These are phyloP conservation scores for Biston stratarius DNA, from an alignment of 2,888 invertebrate species.

Conservation along the genomic window DNA sequence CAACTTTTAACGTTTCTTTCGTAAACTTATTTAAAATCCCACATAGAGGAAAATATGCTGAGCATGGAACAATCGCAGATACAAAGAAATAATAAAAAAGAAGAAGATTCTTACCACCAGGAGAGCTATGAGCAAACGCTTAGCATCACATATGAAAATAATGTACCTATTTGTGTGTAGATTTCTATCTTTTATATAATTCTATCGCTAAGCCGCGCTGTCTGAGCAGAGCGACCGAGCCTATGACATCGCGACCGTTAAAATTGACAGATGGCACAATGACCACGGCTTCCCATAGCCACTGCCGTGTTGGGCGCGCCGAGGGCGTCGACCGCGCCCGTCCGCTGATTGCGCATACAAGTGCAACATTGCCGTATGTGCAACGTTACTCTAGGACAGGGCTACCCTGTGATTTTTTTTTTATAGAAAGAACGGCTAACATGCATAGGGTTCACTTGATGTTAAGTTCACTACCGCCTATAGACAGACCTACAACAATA, in stretches of 20 bases:
- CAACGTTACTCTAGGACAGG: slow-evolving; percentile 28
- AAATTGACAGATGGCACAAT: slow-evolving; percentile 48
- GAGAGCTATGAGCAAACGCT: too few species aligned
- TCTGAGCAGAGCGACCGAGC: slow-evolving; percentile 15
- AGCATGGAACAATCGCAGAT: too few species aligned
- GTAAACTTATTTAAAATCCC: too few species aligned
- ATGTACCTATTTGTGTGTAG: not conserved
- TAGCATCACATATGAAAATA: not conserved
- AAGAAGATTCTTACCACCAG: too few species aligned
- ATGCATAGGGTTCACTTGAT: too few species aligned
- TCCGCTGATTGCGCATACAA: slow-evolving; percentile 68
- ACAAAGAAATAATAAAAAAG: too few species aligned
- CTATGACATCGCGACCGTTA: slow-evolving; percentile 34
- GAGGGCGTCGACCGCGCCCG: slow-evolving; percentile 63
- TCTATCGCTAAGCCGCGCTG: not conserved
- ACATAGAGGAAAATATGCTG: too few species aligned
- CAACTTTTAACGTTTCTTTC: too few species aligned
- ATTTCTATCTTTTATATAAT: not conserved
- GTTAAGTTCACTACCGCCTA: too few species aligned
- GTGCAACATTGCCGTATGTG: slow-evolving; percentile 56
- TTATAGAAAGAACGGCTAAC: too few species aligned
- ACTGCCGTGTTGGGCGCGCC: slow-evolving; percentile 53
- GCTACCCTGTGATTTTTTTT: slow-evolving; percentile 24
- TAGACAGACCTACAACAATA: too few species aligned
- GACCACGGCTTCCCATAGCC: slow-evolving; percentile 42